A percentile compares a stretch with the other conserved stretches of the same genome.
These are phyloP conservation scores for Aricia agestis DNA, from an alignment of 1,140 invertebrate genomes.

Conservation along the genomic window DNA sequence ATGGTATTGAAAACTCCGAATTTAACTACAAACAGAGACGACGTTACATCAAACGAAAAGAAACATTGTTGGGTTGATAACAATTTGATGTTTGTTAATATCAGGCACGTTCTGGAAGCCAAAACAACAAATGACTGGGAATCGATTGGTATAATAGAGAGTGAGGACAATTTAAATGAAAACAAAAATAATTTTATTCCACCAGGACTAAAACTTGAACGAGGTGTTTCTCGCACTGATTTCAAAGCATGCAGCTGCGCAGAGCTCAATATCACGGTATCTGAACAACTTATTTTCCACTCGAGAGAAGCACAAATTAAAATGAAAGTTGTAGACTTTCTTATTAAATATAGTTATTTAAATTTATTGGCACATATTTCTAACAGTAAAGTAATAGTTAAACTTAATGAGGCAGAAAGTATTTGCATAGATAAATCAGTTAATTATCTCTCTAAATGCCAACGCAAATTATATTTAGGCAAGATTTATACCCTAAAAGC, in stretches of 20 bases:
- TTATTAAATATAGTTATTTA: conserved; percentile 55
- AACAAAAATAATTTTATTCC: conserved; percentile 33
- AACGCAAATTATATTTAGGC: conserved; percentile 54
- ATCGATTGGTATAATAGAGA: conserved; percentile 50
- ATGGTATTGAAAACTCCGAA: no score
- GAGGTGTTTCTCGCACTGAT: conserved; percentile 52
- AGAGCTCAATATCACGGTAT: conserved; percentile 56
- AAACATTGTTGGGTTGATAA: neutral
- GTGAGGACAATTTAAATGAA: conserved; percentile 40
- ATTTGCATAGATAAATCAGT: conserved; percentile 39
- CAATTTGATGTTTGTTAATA: conserved; percentile 45
- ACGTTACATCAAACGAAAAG: neutral
- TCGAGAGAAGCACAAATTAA: conserved; percentile 59
- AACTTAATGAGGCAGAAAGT: conserved; percentile 61
- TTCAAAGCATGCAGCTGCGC: conserved; percentile 56
- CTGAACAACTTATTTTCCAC: conserved; percentile 57
- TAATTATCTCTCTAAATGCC: conserved; percentile 36
- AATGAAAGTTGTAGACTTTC: conserved; percentile 61
- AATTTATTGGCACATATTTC: conserved; percentile 50
- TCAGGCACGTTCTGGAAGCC: conserved; percentile 45
- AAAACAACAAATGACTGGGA: conserved; percentile 47
- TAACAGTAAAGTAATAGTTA: conserved; percentile 41
- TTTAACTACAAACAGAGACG: neutral
- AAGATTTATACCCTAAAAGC: conserved; percentile 61
- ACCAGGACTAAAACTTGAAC: conserved; percentile 51